These are phyloP conservation scores for Aurelia aurita DNA, from an alignment of 30 jellyfish, hydroid and myxozoan genomes.

Conservation along the genomic window DNA sequence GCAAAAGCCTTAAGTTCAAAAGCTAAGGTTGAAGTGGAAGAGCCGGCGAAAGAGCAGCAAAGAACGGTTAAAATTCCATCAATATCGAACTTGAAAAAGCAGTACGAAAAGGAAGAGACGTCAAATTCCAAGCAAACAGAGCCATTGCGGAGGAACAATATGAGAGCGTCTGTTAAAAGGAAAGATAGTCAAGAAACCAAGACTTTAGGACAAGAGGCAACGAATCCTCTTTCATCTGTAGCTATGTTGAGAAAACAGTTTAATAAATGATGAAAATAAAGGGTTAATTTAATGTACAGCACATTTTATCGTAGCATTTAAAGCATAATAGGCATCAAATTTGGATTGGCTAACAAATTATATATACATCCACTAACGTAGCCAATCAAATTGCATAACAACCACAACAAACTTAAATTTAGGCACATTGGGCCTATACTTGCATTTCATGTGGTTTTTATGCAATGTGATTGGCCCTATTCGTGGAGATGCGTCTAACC, in stretches of 20 bases:
- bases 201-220: neutral
- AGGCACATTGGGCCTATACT: too few species aligned
- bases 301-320: too few species aligned
- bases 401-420: too few species aligned
- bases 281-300: too few species aligned
- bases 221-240: slow-evolving; percentile 21
- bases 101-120: slow-evolving; percentile 27
- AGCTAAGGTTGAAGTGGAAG: neutral
- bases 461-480: too few species aligned
- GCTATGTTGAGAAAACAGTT: slow-evolving; percentile 46
- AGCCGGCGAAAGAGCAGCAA: neutral
- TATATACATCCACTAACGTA: too few species aligned
- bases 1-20: neutral
- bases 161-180: slow-evolving; percentile 27
- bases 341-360: too few species aligned
- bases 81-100: slow-evolving; percentile 16
- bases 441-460: too few species aligned
- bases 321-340: too few species aligned
- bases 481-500: too few species aligned
- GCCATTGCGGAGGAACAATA: slow-evolving; percentile 2
- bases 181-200: slow-evolving; percentile 9
- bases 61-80: slow-evolving; percentile 6
- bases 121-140: neutral
- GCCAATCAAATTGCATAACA: too few species aligned
- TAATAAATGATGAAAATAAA: neutral